phyloP scores from a whole-genome alignment of 2,113 vertebrate species.

The Rutilus rutilus region DNA sequence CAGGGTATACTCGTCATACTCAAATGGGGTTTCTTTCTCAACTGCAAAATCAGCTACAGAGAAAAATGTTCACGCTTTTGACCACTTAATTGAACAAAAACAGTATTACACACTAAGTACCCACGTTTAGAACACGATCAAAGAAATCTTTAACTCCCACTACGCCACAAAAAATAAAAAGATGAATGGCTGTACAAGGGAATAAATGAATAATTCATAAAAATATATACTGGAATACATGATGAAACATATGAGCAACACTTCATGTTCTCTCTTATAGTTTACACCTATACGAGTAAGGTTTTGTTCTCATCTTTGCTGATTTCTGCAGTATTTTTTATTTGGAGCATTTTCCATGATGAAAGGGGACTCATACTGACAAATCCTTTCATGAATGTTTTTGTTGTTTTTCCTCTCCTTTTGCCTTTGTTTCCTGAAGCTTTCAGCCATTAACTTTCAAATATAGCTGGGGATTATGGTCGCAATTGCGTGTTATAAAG shows the following conservation, averaged over 20 bases:
- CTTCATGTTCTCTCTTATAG: constrained; percentile 6
- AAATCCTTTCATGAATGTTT: constrained; percentile 11
- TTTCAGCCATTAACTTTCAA: constrained; percentile 9
- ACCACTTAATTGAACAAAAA: constrained; percentile 20
- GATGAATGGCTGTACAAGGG: background rate
- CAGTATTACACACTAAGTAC: background rate
- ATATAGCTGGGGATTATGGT: background rate
- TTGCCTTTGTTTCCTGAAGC: background rate
- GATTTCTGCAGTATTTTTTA: background rate
- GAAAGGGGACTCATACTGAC: background rate
- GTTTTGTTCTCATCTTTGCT: background rate
- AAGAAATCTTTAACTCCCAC: constrained; percentile 20
- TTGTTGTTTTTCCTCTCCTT: background rate
- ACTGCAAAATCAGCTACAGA: constrained; percentile 5
- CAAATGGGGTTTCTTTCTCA: constrained; percentile 19
- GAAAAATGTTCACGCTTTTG: background rate
- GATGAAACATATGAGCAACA: constrained; percentile 18
- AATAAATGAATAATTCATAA: constrained; percentile 5
- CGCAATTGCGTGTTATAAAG: too few relatives aligned
- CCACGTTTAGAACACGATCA: constrained; percentile 1
- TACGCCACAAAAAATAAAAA: background rate
- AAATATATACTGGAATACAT: constrained; percentile 1
- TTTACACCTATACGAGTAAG: background rate
- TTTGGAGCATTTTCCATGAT: background rate
- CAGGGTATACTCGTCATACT: constrained; percentile 24